Base-by-base conservation (phyloP, 1,140 invertebrate genomes). In the Choristoneura fumiferana region DNA sequence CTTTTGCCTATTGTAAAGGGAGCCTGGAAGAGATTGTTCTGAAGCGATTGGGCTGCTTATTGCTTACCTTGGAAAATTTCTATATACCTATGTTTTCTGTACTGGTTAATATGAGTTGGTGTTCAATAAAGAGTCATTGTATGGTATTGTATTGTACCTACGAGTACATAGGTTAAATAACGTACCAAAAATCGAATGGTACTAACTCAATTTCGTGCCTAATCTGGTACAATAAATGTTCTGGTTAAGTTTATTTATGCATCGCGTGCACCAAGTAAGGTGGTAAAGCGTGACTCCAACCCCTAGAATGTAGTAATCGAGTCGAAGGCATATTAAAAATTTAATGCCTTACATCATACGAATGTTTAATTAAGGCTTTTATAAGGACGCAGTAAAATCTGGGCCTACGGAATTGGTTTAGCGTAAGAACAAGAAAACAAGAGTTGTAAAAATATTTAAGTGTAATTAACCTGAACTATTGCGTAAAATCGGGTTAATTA, bases 311-410 rank as follows among this genome's bases (percentile, higher is more conserved):
- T 49, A 18, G 43, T 22, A 49, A 29, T 49, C 22, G 43, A 18
- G 43, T 43, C n/a, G n/a, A n/a, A 22, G n/a, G 8, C 9, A 22
- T 49, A 49, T 49, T 49, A 33, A 49, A 29, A 49, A 13, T 33
- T 49, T 29, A 49, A 49, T 49, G 43, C 22, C 43, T 49, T 49
- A 49, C 43, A 49, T 49, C 18, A 49, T 49, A 29, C 22, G 43
- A 49, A 29, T 49, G 43, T 49, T 49, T 49, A 49, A 49, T 33
- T 29, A 49, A 29, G n/a, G 22, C 12, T 17, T 33, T 49, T 49
- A 29, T 49, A 22, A 6, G 17, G 40, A 8, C 12, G 8, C n/a
- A 8, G 39, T 40, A 8, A 40, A 40, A 8, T 3, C 39, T 29
- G 22, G 6, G 22, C 43, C 12, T 22, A 22, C 12, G 18, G 43